A percentile compares a stretch with the other conserved stretches of the same genome.
phyloP scores from a whole-genome alignment of 2,113 vertebrate genomes.

The Corynorhinus townsendii region DNA sequence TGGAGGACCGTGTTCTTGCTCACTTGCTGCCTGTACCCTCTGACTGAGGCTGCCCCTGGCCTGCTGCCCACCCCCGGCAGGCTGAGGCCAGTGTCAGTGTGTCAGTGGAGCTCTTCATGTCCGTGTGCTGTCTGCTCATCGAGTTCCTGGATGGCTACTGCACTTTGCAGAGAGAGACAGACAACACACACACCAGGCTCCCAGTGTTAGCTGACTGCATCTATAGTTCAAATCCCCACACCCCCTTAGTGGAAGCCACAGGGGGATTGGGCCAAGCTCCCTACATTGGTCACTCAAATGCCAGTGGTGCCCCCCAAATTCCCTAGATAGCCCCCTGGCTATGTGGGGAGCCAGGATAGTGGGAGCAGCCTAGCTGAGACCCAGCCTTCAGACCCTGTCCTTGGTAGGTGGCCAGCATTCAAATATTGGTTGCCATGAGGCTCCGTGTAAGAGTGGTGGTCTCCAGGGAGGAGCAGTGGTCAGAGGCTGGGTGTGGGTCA shows the following conservation, averaged over 20 bases:
- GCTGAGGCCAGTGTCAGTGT: background rate
- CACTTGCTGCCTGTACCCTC: background rate
- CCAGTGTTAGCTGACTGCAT: background rate
- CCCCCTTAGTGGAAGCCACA: background rate
- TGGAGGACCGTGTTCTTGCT: background rate
- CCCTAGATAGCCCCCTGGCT: background rate
- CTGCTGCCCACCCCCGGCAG: background rate
- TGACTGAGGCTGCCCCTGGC: background rate
- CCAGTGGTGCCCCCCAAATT: background rate
- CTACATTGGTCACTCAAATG: background rate
- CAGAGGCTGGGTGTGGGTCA: background rate
- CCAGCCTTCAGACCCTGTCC: background rate
- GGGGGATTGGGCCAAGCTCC: background rate
- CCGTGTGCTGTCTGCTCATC: fast-evolving
- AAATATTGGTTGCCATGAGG: background rate
- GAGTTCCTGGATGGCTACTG: too few species aligned
- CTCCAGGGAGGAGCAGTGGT: background rate
- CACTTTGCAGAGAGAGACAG: background rate
- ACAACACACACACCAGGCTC: background rate
- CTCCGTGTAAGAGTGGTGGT: background rate
- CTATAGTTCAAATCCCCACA: background rate
- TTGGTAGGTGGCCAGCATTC: background rate
- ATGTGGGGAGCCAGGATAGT: background rate
- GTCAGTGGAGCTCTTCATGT: background rate
- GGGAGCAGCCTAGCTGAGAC: background rate